Percentiles rank a stretch among this genome's conserved stretches.
Conservation (phyloP, 2,797 vertebrate genomes). For the Florisuga fusca region DNA sequence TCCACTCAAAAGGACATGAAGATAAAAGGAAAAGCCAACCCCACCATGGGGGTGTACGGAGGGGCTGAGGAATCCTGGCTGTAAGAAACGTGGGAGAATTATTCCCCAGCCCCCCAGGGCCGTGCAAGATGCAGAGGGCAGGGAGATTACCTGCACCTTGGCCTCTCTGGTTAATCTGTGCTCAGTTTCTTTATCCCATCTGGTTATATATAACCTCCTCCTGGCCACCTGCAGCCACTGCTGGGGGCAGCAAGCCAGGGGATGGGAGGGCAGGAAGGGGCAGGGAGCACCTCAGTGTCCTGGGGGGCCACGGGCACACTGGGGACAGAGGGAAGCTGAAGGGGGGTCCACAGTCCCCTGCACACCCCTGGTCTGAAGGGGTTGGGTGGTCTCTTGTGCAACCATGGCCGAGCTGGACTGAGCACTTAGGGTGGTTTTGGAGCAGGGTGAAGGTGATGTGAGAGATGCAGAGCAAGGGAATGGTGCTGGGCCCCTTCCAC, state of each 20-base stretch:
- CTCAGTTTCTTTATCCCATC: slow-evolving; percentile 30
- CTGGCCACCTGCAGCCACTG: not conserved
- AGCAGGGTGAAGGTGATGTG: not conserved
- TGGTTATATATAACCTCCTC: not conserved
- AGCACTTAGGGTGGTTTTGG: not conserved
- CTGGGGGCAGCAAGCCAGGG: rapidly evolving
- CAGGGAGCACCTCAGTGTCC: not conserved
- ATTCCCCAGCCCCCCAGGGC: not conserved
- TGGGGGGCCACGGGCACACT: rapidly evolving
- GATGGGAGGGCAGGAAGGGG: no score
- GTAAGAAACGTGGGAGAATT: not conserved
- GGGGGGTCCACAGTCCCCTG: rapidly evolving
- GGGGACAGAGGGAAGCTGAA: not conserved
- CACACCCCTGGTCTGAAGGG: not conserved
- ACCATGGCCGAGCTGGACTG: not conserved
- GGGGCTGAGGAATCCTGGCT: not conserved
- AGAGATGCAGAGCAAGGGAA: not conserved
- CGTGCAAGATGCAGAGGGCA: not conserved
- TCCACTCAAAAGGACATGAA: not conserved
- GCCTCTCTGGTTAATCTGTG: not conserved
- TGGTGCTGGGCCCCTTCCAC: not conserved
- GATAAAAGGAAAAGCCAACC: not conserved
- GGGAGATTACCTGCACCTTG: not conserved
- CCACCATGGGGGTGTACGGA: no score
- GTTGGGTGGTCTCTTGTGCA: not conserved